Evolutionary conservation across 2,113 vertebrate species (phyloP), one percentile per base, ranked within the genome.

Genomic region (Lepisosteus oculatus): DNA sequence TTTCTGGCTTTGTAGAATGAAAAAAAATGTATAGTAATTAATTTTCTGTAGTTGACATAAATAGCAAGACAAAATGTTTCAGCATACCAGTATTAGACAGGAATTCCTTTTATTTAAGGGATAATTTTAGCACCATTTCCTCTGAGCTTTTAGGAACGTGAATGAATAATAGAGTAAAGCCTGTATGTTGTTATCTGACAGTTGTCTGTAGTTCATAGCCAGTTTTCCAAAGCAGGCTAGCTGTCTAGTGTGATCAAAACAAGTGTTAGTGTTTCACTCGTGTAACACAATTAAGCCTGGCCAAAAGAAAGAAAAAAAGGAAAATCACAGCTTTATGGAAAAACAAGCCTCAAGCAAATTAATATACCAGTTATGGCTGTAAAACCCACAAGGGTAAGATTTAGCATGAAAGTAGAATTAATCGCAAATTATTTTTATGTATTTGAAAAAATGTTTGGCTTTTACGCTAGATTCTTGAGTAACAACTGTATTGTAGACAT

Each of bases 221-320:
- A 61, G 64, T 67, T 61, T 74, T 43, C 44, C 55, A 57, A 66
- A 57, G 74, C 44, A 68, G 68, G 42, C 57, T 55, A 67, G 55
- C 47, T 73, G 69, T 72, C 59, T 71, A 67, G 43, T 47, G 76
- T 67, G 79, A 87, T 84, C 74, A 83, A 77, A 84, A 83, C 81
- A 80, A 81, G 63, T 2, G 68, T 74, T 55, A 61, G 59, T 66
- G 65, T 56, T 41, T 6, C 55, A 41, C 65, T 78, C 74, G 69
- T 69, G 74, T 64, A 74, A 68, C 69, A 76, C 74, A 74, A 70
- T 57, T 29, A 42, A 42, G 65, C 56, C 13, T 3, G 56, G 29
- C 59, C 54, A 13, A 29, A 12, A 14, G 6, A 11, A 15, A 45
- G 71, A 70, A 78, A 73, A 76, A 77, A 79, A 64, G n/a, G 13